Evolutionary conservation across 92 coral and sea anemone genomes (phyloP), one percentile per base, ranked within the genome.

Genomic region (Porites rus): DNA sequence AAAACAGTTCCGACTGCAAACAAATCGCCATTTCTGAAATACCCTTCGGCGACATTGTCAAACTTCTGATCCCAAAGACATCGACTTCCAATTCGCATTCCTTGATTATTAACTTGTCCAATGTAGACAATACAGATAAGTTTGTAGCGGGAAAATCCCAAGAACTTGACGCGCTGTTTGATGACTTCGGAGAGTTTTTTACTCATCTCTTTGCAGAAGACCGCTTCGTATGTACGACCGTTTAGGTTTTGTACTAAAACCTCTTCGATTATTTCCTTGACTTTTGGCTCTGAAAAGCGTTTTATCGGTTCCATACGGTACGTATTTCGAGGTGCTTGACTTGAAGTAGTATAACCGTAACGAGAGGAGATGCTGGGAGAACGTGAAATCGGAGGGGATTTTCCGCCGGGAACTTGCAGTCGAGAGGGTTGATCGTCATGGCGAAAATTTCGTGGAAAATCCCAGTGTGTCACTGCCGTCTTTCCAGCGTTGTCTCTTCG

Each of bases 1-100:
- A 89, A 95, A 56, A 97, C 93, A 9, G 99, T 97, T 19, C 98
- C 98, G 12, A 97, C 89, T 17, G 98, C 99, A 78, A 92, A 97
- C 19, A 97, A 65, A 52, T 97, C 90, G 1, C 98, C 95, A 76
- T 92, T 95, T 52, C 94, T 87, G 56, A 81, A 95, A 58, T 71
- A 84, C 12, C 90, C 95, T 28, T 96, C 98, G 0, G 98, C 99
- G 22, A 95, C 93, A 58, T 96, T 95, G 87, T 97, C 98, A 79
- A 81, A 83, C n/a, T 83, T 76, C 61, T 92, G 92, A 78, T 97
- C 93, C 96, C 99, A 97, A 7, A 97, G 86, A 68, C 99, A 97
- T 1, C 99, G 94, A 82, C 98, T 95, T 38, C 92, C 98, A 72
- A 97, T 93, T 59, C 98, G 87, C 93, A 91, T 86, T 8, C 94